Percentiles rank a stretch among this genome's conserved stretches.
Evolutionary conservation across 2,113 vertebrate species (phyloP).

Genomic region (Dryoscopus gambensis): DNA sequence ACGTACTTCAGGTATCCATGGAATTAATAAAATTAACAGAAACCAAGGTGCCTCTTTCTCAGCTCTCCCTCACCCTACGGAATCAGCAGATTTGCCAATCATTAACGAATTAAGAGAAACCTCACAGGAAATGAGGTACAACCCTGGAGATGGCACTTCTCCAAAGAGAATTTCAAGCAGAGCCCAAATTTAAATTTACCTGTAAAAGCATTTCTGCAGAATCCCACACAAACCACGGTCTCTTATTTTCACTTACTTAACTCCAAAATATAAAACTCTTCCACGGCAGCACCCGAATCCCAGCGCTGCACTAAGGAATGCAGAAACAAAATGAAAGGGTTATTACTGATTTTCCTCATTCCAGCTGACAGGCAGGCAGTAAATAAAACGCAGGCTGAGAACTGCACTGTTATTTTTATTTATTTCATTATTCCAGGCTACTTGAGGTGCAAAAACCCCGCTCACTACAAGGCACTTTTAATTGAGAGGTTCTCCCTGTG

Average conservation of each 20-base stretch:
- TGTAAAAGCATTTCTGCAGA: not conserved
- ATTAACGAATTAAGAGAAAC: not conserved
- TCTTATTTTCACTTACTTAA: not conserved
- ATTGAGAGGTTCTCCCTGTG: not conserved
- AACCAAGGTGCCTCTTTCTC: not conserved
- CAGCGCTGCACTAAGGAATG: not conserved
- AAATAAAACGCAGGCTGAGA: not conserved
- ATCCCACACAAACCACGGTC: not conserved
- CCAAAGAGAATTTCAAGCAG: not conserved
- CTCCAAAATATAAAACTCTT: not conserved
- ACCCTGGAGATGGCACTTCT: not conserved
- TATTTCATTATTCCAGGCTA: not conserved
- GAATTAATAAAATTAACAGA: not conserved
- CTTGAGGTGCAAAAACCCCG: not conserved
- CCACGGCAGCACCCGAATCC: not conserved
- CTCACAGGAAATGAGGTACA: not conserved
- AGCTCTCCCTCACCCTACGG: fast-evolving
- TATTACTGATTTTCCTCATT: not conserved
- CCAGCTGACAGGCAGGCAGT: not conserved
- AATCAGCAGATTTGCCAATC: not conserved
- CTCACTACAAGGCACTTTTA: not conserved
- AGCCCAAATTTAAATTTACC: not conserved
- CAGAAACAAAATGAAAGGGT: not conserved
- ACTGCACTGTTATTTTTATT: not conserved
- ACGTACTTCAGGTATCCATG: fast-evolving